Evolutionary conservation across 2,888 invertebrate species (phyloP).

Genomic region (Ennomos quercinarius): DNA sequence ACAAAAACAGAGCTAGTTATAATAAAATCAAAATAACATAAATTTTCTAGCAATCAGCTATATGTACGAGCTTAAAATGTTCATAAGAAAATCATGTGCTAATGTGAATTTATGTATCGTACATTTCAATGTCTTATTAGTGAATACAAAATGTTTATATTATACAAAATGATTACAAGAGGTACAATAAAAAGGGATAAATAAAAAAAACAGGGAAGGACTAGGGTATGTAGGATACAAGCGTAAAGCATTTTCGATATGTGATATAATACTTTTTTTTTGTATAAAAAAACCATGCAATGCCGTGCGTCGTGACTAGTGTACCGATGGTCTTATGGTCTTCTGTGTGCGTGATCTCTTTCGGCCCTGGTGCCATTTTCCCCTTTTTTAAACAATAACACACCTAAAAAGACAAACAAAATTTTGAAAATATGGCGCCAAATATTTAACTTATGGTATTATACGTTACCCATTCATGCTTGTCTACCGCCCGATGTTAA

Average conservation of each 20-base stretch:
- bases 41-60: constrained; percentile 21
- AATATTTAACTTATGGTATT: constrained; percentile 28
- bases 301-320: constrained; percentile 68
- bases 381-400: constrained; percentile 59
- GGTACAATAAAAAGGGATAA: constrained; percentile 25
- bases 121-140: constrained; percentile 25
- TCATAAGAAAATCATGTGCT: constrained; percentile 22
- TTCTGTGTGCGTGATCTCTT: constrained; percentile 69
- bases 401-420: constrained; percentile 70
- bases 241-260: constrained; percentile 51
- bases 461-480: constrained; percentile 45
- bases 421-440: constrained; percentile 36
- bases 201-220: constrained; percentile 24
- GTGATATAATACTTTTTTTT: constrained; percentile 12
- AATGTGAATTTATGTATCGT: constrained; percentile 20
- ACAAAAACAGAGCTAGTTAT: not conserved
- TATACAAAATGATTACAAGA: constrained; percentile 33
- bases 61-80: constrained; percentile 10
- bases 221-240: constrained; percentile 45
- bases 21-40: constrained; percentile 15
- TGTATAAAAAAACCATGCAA: constrained; percentile 58
- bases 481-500: constrained; percentile 43
- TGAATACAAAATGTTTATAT: constrained; percentile 29
- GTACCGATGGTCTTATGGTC: constrained; percentile 60
- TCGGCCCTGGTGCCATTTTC: constrained; percentile 84